Percentiles rank a stretch among this genome's conserved stretches.
phyloP scores from a whole-genome alignment of 92 coral and sea anemone species.

The Zoanthus solanderi region DNA sequence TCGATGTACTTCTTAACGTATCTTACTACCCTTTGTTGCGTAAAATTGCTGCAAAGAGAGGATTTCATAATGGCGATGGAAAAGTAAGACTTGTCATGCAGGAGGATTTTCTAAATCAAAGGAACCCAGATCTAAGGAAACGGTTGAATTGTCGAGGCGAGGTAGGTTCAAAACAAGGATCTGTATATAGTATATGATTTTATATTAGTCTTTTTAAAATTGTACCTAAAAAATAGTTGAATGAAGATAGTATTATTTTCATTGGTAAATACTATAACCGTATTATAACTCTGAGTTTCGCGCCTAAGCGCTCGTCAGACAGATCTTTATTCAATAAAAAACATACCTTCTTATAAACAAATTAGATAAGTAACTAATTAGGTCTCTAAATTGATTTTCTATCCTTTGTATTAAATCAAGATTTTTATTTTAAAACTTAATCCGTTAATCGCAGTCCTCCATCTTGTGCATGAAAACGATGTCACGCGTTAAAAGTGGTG shows the following conservation, averaged over 20 bases:
- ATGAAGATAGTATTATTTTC: background rate
- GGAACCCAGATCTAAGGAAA: background rate
- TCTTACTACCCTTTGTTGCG: conserved; percentile 7
- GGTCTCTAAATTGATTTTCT: too few relatives aligned
- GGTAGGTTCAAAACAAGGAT: background rate
- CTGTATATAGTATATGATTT: background rate
- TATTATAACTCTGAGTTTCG: too few relatives aligned
- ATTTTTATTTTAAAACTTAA: too few relatives aligned
- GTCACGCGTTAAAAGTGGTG: too few relatives aligned
- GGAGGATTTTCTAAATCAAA: conserved; percentile 1
- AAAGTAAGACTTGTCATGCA: conserved; percentile 21
- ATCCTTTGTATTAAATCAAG: too few relatives aligned
- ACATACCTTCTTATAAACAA: too few relatives aligned
- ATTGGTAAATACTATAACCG: too few relatives aligned
- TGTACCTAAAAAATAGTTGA: background rate
- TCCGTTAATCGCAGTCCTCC: too few relatives aligned
- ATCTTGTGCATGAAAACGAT: too few relatives aligned
- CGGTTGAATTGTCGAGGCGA: conserved; percentile 23
- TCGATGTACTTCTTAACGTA: conserved; percentile 1
- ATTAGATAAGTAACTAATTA: too few relatives aligned
- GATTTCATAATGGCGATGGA: conserved; percentile 8
- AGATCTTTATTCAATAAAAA: too few relatives aligned
- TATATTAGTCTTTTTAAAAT: background rate
- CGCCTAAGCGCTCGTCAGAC: too few relatives aligned
- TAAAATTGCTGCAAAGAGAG: conserved; percentile 18